phyloP scores from a whole-genome alignment of 2,797 vertebrate species.

The Oreochromis grahami region DNA sequence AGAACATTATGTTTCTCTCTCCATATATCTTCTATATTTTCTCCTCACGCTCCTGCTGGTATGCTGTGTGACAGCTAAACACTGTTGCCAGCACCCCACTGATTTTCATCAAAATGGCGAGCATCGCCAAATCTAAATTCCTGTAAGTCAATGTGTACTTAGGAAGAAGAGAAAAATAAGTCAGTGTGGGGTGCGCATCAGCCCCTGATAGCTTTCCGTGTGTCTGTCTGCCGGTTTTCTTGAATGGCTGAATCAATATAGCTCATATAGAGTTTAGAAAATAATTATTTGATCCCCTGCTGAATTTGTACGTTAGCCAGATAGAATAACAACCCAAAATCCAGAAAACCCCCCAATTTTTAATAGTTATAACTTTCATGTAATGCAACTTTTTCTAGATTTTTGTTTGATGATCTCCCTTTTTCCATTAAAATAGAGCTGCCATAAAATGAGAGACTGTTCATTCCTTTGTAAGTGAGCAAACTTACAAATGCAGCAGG shows the following conservation, averaged over 20 bases:
- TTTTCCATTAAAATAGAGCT: not conserved
- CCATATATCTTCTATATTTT: conserved; percentile 14
- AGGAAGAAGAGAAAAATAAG: conserved; percentile 4
- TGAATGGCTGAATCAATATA: not conserved
- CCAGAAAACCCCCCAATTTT: not conserved
- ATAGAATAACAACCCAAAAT: not conserved
- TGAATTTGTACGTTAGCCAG: not conserved
- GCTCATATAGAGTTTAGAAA: not conserved
- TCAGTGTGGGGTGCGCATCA: not conserved
- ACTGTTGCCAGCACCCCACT: conserved; percentile 51
- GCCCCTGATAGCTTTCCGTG: not conserved
- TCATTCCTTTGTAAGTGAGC: not conserved
- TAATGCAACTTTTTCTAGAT: not conserved
- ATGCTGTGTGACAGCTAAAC: conserved; percentile 55
- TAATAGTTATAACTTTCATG: not conserved
- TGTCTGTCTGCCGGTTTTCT: not conserved
- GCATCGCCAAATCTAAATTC: conserved; percentile 43
- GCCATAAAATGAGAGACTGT: not conserved
- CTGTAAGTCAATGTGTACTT: conserved; percentile 30
- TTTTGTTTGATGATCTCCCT: not conserved
- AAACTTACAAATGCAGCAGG: not conserved
- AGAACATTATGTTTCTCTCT: conserved; percentile 35
- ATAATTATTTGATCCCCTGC: not conserved
- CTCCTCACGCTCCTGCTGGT: conserved; percentile 46
- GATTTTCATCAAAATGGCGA: conserved; percentile 63